Evolutionary conservation across 2,888 invertebrate species (phyloP).

Genomic region (Drymonia ruficornis): DNA sequence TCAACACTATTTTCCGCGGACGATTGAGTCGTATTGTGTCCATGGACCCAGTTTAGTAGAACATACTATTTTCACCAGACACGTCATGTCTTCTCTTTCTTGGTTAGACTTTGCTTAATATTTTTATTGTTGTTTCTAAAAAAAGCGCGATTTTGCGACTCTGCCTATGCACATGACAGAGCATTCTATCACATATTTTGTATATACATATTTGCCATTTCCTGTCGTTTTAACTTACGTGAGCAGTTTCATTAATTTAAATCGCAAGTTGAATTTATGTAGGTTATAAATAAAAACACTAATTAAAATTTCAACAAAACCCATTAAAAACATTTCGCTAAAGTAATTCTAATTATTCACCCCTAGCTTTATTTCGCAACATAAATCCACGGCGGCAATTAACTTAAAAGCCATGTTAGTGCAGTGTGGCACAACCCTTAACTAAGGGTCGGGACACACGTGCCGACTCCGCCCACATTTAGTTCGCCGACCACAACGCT

Average conservation of each 20-base stretch:
- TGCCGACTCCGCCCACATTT: constrained; percentile 73
- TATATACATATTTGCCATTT: too few relatives aligned
- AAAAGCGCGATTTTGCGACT: too few relatives aligned
- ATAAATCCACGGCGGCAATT: constrained; percentile 72
- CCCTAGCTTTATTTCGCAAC: constrained; percentile 50
- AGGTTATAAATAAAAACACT: neutral
- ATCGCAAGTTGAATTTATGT: neutral
- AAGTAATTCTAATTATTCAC: constrained; percentile 55
- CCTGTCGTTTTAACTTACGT: neutral
- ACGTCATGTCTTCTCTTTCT: too few relatives aligned
- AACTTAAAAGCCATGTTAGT: constrained; percentile 73
- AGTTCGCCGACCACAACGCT: constrained; percentile 54
- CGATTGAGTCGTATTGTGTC: too few relatives aligned
- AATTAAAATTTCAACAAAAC: constrained; percentile 23
- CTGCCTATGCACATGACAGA: too few relatives aligned
- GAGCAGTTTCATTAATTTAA: neutral
- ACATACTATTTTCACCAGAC: too few relatives aligned
- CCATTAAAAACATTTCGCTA: constrained; percentile 18
- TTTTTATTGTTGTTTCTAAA: too few relatives aligned
- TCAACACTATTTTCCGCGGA: too few relatives aligned
- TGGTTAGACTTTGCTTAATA: too few relatives aligned
- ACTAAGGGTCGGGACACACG: constrained; percentile 72
- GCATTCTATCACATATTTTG: too few relatives aligned
- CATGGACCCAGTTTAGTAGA: too few relatives aligned
- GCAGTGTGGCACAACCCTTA: constrained; percentile 73